Percentiles rank a stretch among this genome's conserved stretches.
Conservation (phyloP, 2,113 vertebrate genomes). For the Colossoma macropomum region DNA sequence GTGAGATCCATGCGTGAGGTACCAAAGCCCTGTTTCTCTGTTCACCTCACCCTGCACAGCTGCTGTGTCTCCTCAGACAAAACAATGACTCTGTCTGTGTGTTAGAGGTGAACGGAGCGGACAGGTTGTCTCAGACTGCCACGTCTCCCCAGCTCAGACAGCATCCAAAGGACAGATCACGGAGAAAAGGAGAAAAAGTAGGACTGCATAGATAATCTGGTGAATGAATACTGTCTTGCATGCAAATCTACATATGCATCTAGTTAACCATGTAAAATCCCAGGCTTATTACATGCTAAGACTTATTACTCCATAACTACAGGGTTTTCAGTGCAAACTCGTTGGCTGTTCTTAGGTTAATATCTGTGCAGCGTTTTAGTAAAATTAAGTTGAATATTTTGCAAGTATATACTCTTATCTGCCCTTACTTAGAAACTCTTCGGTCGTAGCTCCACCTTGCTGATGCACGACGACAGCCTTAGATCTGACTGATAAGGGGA, state of each 20-base stretch:
- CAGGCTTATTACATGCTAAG: too few relatives aligned
- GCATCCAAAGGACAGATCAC: neutral
- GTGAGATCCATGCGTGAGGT: neutral
- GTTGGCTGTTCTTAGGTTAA: too few relatives aligned
- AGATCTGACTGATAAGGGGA: too few relatives aligned
- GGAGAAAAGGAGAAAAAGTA: neutral
- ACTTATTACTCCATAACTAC: too few relatives aligned
- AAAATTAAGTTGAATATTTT: too few relatives aligned
- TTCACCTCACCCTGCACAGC: neutral
- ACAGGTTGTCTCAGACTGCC: constrained; percentile 6
- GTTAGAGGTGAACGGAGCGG: neutral
- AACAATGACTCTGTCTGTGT: constrained; percentile 3
- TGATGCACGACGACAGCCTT: too few relatives aligned
- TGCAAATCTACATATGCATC: neutral
- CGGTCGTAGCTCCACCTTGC: too few relatives aligned
- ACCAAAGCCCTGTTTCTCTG: neutral
- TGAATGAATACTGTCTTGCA: neutral
- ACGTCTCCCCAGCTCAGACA: neutral
- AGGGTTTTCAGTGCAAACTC: too few relatives aligned
- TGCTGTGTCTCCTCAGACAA: neutral
- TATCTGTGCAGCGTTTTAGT: neutral
- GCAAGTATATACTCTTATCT: too few relatives aligned
- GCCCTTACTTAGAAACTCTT: too few relatives aligned
- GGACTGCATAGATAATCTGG: neutral
- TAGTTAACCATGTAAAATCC: too few relatives aligned